phyloP scores from a whole-genome alignment of 2,113 vertebrate genomes.

The Epinephelus fuscoguttatus region DNA sequence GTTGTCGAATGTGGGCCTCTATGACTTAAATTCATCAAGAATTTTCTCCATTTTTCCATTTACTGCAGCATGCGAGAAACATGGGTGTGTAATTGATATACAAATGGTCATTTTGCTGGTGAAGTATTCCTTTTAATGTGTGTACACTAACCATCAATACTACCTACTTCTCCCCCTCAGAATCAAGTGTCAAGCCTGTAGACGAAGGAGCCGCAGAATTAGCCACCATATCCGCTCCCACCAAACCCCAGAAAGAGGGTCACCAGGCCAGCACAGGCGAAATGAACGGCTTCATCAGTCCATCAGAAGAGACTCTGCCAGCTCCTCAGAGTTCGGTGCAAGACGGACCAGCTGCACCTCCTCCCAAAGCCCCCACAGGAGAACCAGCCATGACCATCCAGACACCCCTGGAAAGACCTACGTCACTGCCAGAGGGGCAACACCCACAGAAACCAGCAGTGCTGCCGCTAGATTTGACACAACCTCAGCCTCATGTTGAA shows the following conservation, averaged over 20 bases:
- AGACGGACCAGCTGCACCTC: slow-evolving; percentile 26
- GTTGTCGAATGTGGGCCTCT: too few species aligned
- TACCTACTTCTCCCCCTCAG: slow-evolving; percentile 69
- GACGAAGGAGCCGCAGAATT: slow-evolving; percentile 69
- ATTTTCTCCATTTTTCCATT: too few species aligned
- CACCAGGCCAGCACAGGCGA: slow-evolving; percentile 29
- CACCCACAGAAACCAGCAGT: not conserved
- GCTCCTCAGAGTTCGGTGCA: not conserved
- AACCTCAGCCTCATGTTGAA: slow-evolving; percentile 40
- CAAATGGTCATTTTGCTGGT: not conserved
- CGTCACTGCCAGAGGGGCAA: slow-evolving; percentile 8
- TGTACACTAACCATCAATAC: slow-evolving; percentile 1
- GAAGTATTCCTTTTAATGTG: not conserved
- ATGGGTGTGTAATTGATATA: too few species aligned
- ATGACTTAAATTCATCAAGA: too few species aligned
- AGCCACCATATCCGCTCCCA: slow-evolving; percentile 47
- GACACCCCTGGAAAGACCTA: slow-evolving; percentile 32
- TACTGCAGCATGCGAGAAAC: too few species aligned
- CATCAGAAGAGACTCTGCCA: slow-evolving; percentile 43
- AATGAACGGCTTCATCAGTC: slow-evolving; percentile 58
- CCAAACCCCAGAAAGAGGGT: slow-evolving; percentile 62
- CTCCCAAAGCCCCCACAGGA: slow-evolving; percentile 35
- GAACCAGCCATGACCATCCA: not conserved
- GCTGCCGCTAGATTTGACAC: not conserved
- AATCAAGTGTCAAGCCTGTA: slow-evolving; percentile 75